phyloP scores from a whole-genome alignment of 1,140 invertebrate genomes.

The Dreissena rostriformis region DNA sequence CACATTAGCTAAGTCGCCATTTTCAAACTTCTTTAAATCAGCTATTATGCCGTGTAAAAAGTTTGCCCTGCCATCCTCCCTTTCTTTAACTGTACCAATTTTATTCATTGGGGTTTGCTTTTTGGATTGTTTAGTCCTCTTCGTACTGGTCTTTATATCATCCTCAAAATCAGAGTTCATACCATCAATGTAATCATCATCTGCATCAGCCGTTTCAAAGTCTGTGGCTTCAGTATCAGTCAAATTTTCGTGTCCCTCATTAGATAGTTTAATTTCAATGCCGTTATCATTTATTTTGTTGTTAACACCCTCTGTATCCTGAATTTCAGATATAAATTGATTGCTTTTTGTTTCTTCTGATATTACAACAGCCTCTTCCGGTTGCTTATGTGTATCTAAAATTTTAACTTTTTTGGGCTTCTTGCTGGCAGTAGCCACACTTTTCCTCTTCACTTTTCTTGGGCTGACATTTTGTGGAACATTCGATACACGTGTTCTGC shows the following conservation, averaged over 20 bases:
- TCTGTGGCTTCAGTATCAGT: not conserved
- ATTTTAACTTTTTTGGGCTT: no score
- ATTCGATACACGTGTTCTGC: no score
- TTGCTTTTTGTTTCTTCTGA: no score
- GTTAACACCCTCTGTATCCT: no score
- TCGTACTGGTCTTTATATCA: not conserved
- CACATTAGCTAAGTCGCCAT: not conserved
- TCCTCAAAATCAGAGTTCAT: not conserved
- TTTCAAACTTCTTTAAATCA: conserved; percentile 1
- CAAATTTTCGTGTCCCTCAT: not conserved
- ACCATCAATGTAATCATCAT: conserved; percentile 8
- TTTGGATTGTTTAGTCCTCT: not conserved
- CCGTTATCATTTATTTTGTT: not conserved
- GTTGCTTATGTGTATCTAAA: no score
- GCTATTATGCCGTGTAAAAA: conserved; percentile 7
- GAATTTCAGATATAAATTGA: no score
- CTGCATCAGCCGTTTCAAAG: not conserved
- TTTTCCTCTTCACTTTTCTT: no score
- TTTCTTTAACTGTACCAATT: not conserved
- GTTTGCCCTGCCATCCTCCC: not conserved
- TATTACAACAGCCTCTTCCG: no score
- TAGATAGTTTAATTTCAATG: not conserved
- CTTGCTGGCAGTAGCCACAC: no score
- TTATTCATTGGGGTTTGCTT: not conserved
- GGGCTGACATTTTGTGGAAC: no score